A percentile compares a stretch with the other conserved stretches of the same genome.
Evolutionary conservation across 2,888 invertebrate species (phyloP).

Genomic region (Chrysopilus asiliformis): DNA sequence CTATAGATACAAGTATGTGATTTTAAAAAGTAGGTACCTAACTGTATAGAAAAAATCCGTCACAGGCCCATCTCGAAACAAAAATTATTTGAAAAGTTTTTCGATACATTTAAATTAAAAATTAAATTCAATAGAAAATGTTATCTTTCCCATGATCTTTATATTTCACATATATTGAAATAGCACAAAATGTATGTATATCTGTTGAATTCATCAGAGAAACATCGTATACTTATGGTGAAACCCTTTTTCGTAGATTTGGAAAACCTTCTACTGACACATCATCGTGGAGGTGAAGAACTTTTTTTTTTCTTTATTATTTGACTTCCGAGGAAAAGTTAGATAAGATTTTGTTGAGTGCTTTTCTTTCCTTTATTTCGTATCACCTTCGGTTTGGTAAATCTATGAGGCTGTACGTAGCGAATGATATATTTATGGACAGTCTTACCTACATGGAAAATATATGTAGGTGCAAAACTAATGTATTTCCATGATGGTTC

Average conservation of each 20-base stretch:
- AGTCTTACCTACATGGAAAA: too few relatives aligned
- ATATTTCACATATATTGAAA: conserved; percentile 2
- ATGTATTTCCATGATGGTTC: neutral
- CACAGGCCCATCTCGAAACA: too few relatives aligned
- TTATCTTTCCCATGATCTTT: neutral
- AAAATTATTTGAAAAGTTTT: conserved; percentile 14
- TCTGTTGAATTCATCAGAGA: too few relatives aligned
- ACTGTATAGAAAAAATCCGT: too few relatives aligned
- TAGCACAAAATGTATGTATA: too few relatives aligned
- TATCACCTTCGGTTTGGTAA: conserved; percentile 1
- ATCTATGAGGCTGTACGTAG: too few relatives aligned
- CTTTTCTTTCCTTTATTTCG: conserved; percentile 13
- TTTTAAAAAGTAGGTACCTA: too few relatives aligned
- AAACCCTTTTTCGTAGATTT: neutral
- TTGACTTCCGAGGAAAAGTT: conserved; percentile 13
- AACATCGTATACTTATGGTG: neutral
- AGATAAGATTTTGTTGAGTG: conserved; percentile 12
- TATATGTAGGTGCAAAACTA: neutral
- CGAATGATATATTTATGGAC: too few relatives aligned
- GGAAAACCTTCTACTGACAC: conserved; percentile 3
- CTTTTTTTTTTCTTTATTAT: conserved; percentile 8
- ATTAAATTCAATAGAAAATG: conserved; percentile 7
- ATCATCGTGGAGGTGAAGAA: neutral
- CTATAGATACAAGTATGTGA: too few relatives aligned
- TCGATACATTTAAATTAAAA: conserved; percentile 16